Base-by-base conservation (phyloP, 2,888 invertebrate species). In the Tanypteryx hageni region DNA sequence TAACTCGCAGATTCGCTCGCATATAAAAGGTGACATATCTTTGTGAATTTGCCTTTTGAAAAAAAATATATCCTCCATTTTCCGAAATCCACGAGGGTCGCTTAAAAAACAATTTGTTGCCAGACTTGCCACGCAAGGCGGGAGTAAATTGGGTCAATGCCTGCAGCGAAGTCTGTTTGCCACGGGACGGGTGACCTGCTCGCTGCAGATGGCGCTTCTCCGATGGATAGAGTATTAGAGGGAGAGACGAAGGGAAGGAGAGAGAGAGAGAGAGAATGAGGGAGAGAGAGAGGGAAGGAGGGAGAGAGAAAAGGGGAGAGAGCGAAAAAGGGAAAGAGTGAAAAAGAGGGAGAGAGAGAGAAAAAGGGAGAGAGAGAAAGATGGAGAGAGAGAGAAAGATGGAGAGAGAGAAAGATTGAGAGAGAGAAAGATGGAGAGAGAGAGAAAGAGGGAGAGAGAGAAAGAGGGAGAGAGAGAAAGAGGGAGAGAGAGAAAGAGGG, bases 41-140 rank as follows among this genome's bases (percentile, higher is more conserved):
- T 76, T 76, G 76, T 27, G 11, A 76, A 76, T 76, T 76, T 27
- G 22, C 76, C 27, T 27, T 76, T 76, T 44, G 44, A 5, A 76
- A 76, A 27, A 27, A 27, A 76, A 27, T 27, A 76, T 76, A 76
- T 13, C 76, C 68, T 68, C 18, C n/a, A 68, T 76, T 27, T 14
- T 27, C 13, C 76, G 22, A 68, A 68, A 68, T 68, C 68, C 68
- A 11, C 22, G 22, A 27, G 76, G 76, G 76, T 76, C 76, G 14
- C 27, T 76, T 76, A 27, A 76, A 76, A 76, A 76, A 76, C 76
- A 76, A 76, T 76, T 76, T 76, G 76, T 76, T 76, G 76, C 76
- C 27, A 18, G 76, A 76, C 27, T 76, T 76, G 27, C 22, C 76
- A 76, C 76, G 76, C 76, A 76, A 3, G 22, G 76, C 11, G 76